These are phyloP conservation scores for Zalophus californianus DNA, from an alignment of 2,797 vertebrate species.

Conservation along the genomic window DNA sequence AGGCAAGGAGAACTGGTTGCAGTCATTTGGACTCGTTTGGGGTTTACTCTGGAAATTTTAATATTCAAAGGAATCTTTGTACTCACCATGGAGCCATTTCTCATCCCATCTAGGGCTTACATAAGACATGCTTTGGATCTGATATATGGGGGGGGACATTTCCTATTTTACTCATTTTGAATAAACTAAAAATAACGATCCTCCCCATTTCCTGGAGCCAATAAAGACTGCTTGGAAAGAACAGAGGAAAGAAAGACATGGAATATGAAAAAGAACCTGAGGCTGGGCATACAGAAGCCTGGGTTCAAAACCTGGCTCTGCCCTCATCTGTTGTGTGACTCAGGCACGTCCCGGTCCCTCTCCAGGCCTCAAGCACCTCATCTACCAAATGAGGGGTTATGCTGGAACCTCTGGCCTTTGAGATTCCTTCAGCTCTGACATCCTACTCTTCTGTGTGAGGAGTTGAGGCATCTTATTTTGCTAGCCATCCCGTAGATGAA, in stretches of 20 bases:
- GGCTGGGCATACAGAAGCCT: background rate
- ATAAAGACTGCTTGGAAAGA: conserved; percentile 46
- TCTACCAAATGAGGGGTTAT: background rate
- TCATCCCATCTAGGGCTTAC: conserved; percentile 43
- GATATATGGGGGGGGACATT: conserved; percentile 30
- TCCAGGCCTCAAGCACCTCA: background rate
- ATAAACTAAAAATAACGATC: conserved; percentile 75
- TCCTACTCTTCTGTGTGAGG: background rate
- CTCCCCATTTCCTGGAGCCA: conserved; percentile 60
- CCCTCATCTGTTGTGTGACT: background rate
- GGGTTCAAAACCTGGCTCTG: background rate
- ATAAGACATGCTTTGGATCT: conserved; percentile 61
- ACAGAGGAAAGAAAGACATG: conserved; percentile 40
- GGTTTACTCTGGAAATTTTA: conserved; percentile 42
- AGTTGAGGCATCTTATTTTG: conserved; percentile 42
- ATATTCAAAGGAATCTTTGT: conserved; percentile 70
- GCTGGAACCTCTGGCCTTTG: background rate
- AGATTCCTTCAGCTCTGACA: background rate
- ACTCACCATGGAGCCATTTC: background rate
- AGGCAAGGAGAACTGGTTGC: background rate
- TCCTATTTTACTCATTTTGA: conserved; percentile 68
- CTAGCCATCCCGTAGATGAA: conserved; percentile 25
- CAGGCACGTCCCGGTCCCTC: background rate
- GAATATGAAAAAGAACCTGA: background rate
- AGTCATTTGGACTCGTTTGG: background rate